Percentiles rank a stretch among this genome's conserved stretches.
Conservation (phyloP, 1,140 invertebrate species). For the Globodera ellingtonae region DNA sequence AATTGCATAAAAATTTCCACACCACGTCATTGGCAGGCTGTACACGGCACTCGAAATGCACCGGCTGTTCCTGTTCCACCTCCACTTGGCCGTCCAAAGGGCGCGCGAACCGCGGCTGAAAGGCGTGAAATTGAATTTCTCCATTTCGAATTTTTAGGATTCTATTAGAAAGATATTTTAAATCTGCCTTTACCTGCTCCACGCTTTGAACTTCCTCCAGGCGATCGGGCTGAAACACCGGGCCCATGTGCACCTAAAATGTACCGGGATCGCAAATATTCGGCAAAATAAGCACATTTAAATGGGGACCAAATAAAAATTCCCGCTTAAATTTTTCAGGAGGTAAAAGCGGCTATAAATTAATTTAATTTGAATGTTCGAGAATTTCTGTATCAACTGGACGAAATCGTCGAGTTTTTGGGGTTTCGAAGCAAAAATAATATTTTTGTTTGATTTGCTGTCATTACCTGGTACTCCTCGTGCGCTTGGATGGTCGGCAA, state of each 20-base stretch:
- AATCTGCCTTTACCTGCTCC: slow-evolving; percentile 33
- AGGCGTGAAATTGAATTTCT: background rate
- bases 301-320: too few relatives aligned
- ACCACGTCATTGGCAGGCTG: slow-evolving; percentile 67
- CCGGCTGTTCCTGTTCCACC: slow-evolving; percentile 67
- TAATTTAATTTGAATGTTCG: too few relatives aligned
- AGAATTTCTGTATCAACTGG: too few relatives aligned
- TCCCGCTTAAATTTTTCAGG: too few relatives aligned
- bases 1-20: background rate
- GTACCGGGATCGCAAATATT: too few relatives aligned
- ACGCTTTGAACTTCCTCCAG: slow-evolving; percentile 59
- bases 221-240: slow-evolving; percentile 47
- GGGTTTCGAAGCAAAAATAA: too few relatives aligned
- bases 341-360: too few relatives aligned
- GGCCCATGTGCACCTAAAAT: slow-evolving; percentile 57
- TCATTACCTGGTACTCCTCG: slow-evolving; percentile 45
- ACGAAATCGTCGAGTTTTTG: too few relatives aligned
- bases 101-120: slow-evolving; percentile 47
- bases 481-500: slow-evolving; percentile 53
- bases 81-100: slow-evolving; percentile 50
- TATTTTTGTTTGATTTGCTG: background rate
- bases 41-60: slow-evolving; percentile 69
- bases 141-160: too few relatives aligned
- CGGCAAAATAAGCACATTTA: too few relatives aligned
- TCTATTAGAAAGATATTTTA: too few relatives aligned